Base-by-base conservation (phyloP, 2,113 vertebrate species). In the Carassius carassius region DNA sequence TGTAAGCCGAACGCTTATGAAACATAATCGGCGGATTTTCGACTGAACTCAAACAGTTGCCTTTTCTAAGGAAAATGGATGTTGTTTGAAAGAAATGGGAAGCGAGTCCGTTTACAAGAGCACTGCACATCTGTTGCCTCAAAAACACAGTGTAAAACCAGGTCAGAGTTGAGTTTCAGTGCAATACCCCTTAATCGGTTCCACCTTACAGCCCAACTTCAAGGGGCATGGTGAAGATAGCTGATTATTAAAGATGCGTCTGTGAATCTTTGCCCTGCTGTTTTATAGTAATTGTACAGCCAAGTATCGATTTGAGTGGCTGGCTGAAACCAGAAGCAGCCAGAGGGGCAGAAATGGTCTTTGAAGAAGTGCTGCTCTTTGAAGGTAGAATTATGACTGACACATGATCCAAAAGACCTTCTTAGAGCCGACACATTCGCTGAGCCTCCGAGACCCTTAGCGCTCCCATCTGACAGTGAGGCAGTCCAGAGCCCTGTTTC, bases 1-100 rank as follows among this genome's bases (percentile, higher is more conserved):
- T 92, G 91, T 92, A 92, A 92, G 86, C 91, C 83, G 56, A 65
- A 58, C 84, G 91, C 90, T 90, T 41, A 84, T 87, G 86, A 85
- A 82, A 88, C 80, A 78, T 82, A 92, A 92, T 90, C 87, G 76
- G 86, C 86, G 87, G 88, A 89, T 91, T 92, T 90, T 79, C 79
- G 54, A 14, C 35, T 65, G 9, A 67, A 82, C 84, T 85, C 81
- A 83, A 87, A 88, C 86, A 84, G n/a, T 83, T 89, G 84, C 87
- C 14, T 11, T 65, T 41, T 41, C 35, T 65, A 14, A 69, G 13
- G 9, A 47, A 51, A 23, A 23, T n/a, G 0, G 56, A 84, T 56
- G 86, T 25, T 2, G 21, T 49, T 32, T 29, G 16, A 47, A 65
- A 10, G 4, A 49, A 21, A 29, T 21, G 11, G 35, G 51, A 60